Evolutionary conservation across 2,113 vertebrate species (phyloP).

Genomic region (Chaenogobius annularis): DNA sequence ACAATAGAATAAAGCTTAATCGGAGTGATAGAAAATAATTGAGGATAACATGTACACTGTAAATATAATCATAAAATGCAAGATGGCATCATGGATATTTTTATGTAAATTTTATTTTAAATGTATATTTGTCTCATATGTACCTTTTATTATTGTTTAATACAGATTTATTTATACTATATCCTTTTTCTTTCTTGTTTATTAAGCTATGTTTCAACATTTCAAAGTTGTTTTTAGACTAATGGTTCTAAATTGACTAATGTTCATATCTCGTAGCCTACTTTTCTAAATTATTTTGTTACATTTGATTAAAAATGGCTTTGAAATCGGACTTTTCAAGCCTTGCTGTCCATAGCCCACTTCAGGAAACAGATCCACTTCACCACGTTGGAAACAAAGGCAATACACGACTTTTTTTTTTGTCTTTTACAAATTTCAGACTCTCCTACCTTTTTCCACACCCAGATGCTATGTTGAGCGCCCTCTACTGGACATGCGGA

Average conservation of each 20-base stretch:
- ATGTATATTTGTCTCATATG: background rate
- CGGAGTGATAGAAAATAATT: background rate
- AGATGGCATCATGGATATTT: background rate
- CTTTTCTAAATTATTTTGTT: background rate
- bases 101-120: background rate
- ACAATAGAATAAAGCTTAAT: background rate
- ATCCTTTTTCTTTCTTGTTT: background rate
- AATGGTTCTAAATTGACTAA: background rate
- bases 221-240: background rate
- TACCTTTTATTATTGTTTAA: background rate
- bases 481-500: background rate
- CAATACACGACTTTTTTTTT: background rate
- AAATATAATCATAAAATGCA: background rate
- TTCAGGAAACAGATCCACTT: background rate
- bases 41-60: background rate
- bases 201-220: background rate
- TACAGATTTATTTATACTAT: slow-evolving; percentile 3
- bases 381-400: background rate
- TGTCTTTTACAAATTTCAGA: background rate
- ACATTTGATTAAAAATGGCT: background rate
- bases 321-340: background rate
- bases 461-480: background rate
- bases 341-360: background rate
- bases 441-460: background rate
- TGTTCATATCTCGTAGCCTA: background rate